These are phyloP conservation scores for Nomada fucata DNA, from an alignment of 2,888 invertebrate species.

Conservation along the genomic window DNA sequence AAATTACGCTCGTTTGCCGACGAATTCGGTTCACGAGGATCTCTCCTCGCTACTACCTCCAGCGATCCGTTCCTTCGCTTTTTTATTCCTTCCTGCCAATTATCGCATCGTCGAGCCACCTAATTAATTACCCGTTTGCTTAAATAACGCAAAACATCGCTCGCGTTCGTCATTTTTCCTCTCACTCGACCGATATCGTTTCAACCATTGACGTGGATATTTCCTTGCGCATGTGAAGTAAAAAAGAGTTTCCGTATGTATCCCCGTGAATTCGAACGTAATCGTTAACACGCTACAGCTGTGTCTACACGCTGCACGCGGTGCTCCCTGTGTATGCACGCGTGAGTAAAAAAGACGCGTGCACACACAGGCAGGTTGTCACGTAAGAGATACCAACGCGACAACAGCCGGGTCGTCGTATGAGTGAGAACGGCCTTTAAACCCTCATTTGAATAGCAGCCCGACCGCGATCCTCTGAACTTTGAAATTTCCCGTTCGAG, in stretches of 20 bases:
- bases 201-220: background rate
- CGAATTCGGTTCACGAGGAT: constrained; percentile 21
- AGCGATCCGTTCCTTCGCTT: background rate
- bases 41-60: background rate
- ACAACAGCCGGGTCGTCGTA: background rate
- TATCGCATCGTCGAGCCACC: background rate
- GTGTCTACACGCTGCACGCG: background rate
- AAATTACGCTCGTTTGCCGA: background rate
- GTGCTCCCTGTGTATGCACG: too few species aligned
- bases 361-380: too few species aligned
- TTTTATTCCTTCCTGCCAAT: background rate
- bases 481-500: constrained; percentile 46
- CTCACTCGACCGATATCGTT: too few species aligned
- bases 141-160: background rate
- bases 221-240: background rate
- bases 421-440: constrained; percentile 50
- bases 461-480: constrained; percentile 42
- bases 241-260: background rate
- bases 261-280: background rate
- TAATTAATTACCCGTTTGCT: background rate
- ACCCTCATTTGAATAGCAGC: constrained; percentile 63
- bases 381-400: background rate
- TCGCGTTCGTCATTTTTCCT: background rate
- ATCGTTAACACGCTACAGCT: constrained; percentile 4
- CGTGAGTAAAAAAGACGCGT: too few species aligned